A percentile compares a stretch with the other conserved stretches of the same genome.
Conservation (phyloP, 2,113 vertebrate genomes). For the Aplodontia rufa region DNA sequence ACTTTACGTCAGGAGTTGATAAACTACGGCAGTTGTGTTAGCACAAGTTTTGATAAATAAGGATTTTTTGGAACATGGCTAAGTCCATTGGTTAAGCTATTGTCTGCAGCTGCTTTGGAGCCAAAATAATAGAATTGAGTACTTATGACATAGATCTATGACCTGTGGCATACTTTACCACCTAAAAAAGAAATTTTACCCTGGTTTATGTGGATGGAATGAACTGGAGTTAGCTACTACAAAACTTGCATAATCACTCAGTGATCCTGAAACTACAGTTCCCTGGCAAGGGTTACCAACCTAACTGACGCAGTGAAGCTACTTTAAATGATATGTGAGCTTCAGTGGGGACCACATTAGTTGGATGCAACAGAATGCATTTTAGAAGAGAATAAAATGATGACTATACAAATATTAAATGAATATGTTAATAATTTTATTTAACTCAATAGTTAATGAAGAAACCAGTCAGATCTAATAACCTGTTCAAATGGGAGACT, state of each 20-base stretch:
- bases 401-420: neutral
- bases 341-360: neutral
- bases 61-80: neutral
- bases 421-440: constrained; percentile 2
- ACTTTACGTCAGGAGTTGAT: neutral
- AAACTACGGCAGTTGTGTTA: neutral
- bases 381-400: constrained; percentile 31
- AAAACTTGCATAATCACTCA: neutral
- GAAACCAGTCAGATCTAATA: neutral
- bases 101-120: neutral
- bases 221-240: neutral
- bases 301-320: neutral
- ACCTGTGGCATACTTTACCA: neutral
- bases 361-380: neutral
- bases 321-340: neutral
- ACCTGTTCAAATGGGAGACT: constrained; percentile 26
- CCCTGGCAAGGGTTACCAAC: neutral
- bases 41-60: neutral
- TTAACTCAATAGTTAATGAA: constrained; percentile 16
- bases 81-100: neutral
- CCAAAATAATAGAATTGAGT: neutral
- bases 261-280: neutral
- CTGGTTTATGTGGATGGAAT: neutral
- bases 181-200: neutral
- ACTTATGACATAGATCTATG: neutral